Conservation (phyloP, 2,797 vertebrate species). For the Propithecus perrieri region DNA sequence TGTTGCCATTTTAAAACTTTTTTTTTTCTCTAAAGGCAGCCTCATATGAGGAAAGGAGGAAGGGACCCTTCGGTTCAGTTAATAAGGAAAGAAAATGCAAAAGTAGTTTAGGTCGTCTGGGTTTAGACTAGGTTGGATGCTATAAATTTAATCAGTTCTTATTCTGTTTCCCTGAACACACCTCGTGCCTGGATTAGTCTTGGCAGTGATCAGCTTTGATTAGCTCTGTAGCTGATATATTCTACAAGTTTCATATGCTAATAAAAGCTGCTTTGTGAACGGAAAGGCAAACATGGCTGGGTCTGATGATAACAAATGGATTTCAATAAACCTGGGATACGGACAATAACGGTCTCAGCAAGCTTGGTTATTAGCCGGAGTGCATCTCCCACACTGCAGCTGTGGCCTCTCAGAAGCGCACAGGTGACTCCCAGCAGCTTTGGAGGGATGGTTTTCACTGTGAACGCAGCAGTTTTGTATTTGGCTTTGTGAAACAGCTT, state of each 20-base stretch:
- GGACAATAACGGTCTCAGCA: accelerated
- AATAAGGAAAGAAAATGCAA: not conserved
- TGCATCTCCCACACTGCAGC: not conserved
- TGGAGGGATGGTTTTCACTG: not conserved
- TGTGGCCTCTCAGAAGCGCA: accelerated
- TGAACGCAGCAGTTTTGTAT: not conserved
- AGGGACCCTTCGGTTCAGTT: accelerated
- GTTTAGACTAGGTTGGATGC: not conserved
- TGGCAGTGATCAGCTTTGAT: not conserved
- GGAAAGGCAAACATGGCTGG: not conserved
- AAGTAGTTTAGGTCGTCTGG: not conserved
- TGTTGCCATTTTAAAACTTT: not conserved
- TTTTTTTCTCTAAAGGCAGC: not conserved
- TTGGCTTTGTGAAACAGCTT: not conserved
- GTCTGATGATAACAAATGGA: accelerated
- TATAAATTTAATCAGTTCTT: accelerated
- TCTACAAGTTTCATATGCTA: accelerated
- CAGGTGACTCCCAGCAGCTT: not conserved
- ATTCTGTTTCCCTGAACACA: accelerated
- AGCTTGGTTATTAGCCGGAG: not conserved
- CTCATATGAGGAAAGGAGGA: not conserved
- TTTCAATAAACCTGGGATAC: accelerated
- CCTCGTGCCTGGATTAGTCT: accelerated
- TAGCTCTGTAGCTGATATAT: not conserved
- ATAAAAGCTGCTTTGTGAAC: accelerated